These are phyloP conservation scores for Echinarachnius parma DNA, from an alignment of 53 echinoderm and acorn worm species.

Conservation along the genomic window DNA sequence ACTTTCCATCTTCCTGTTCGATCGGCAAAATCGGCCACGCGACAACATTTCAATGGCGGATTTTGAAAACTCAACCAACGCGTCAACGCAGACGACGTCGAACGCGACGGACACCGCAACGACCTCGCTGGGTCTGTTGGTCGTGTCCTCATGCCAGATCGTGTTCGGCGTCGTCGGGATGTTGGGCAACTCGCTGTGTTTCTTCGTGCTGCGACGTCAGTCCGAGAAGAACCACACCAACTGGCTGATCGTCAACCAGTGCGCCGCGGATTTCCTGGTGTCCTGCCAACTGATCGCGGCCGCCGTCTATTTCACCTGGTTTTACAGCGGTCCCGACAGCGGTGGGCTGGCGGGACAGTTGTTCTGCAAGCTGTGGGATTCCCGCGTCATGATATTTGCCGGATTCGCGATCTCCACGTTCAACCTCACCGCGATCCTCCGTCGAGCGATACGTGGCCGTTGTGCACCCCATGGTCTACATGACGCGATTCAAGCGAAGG, in stretches of 20 bases:
- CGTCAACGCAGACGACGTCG: not conserved
- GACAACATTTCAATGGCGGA: too few relatives aligned
- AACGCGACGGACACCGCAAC: not conserved
- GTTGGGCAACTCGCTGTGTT: conserved; percentile 17
- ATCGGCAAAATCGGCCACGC: too few relatives aligned
- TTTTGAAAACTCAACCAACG: too few relatives aligned
- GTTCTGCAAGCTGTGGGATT: conserved; percentile 68
- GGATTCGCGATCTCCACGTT: conserved; percentile 76
- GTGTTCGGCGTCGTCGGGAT: conserved; percentile 15
- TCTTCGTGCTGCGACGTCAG: conserved; percentile 18
- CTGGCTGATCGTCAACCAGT: conserved; percentile 46
- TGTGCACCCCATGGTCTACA: conserved; percentile 51
- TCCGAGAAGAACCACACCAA: conserved; percentile 41
- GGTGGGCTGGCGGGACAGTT: conserved; percentile 40
- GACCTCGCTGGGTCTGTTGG: not conserved
- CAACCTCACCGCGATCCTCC: conserved; percentile 65
- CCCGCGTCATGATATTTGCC: conserved; percentile 52
- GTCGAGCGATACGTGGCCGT: conserved; percentile 77
- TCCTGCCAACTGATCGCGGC: conserved; percentile 9
- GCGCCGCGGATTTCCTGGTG: conserved; percentile 27
- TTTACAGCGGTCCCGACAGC: not conserved
- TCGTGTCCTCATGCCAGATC: conserved; percentile 29
- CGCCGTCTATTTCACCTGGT: conserved; percentile 22
- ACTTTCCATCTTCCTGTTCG: too few relatives aligned
- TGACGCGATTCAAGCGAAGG: conserved; percentile 35